These are phyloP conservation scores for Gulo gulo DNA, from an alignment of 2,113 vertebrate genomes.

Conservation along the genomic window DNA sequence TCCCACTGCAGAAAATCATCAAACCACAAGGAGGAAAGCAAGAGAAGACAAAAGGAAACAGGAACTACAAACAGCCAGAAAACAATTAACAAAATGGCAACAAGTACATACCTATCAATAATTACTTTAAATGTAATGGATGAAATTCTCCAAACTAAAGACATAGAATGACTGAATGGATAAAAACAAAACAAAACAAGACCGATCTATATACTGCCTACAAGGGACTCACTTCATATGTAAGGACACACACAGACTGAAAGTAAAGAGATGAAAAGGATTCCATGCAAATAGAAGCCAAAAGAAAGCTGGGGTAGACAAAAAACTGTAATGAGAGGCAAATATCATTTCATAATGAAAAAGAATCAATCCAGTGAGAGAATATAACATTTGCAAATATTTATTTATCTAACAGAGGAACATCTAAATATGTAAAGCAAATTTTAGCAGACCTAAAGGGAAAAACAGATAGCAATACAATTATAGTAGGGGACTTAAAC, in stretches of 20 bases:
- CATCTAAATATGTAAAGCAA: neutral
- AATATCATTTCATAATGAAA: neutral
- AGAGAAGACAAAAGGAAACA: neutral
- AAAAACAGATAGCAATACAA: neutral
- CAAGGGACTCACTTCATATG: neutral
- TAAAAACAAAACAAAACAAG: neutral
- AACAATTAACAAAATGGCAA: neutral
- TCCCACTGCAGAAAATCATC: neutral
- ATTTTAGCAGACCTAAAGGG: neutral
- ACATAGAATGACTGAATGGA: neutral
- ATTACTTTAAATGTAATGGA: neutral
- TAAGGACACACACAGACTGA: neutral
- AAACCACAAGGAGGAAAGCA: neutral
- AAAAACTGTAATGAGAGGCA: neutral
- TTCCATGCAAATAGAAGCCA: neutral
- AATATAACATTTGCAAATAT: neutral
- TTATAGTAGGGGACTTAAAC: neutral
- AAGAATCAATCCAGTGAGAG: neutral
- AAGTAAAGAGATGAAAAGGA: neutral
- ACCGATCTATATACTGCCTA: neutral
- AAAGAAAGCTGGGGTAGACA: neutral
- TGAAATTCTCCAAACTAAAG: neutral
- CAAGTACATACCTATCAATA: neutral
- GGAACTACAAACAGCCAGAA: neutral
- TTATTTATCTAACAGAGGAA: neutral